These are phyloP conservation scores for Orgyia antiqua DNA, from an alignment of 2,888 invertebrate species.

Conservation along the genomic window DNA sequence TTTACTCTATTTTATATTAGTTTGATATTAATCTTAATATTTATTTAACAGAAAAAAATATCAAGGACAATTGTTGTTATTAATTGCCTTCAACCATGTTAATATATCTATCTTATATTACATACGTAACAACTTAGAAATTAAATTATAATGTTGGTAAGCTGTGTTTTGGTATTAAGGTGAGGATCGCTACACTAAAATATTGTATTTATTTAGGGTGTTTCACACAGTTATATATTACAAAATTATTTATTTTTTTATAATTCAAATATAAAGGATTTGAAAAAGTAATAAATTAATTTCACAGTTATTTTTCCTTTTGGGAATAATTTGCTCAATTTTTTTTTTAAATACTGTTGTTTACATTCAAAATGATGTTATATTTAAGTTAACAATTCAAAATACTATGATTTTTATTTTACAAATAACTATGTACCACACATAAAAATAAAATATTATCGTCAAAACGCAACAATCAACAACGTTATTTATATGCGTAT, in stretches of 20 bases:
- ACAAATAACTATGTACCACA: slow-evolving; percentile 27
- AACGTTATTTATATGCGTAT: slow-evolving; percentile 28
- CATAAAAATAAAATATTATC: slow-evolving; percentile 45
- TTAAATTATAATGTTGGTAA: slow-evolving; percentile 74
- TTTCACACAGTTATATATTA: slow-evolving; percentile 15
- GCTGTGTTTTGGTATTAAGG: slow-evolving; percentile 77
- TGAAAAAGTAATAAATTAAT: slow-evolving; percentile 13
- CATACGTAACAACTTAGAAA: slow-evolving; percentile 71
- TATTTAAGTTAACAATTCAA: slow-evolving; percentile 34
- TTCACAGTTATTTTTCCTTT: slow-evolving; percentile 10
- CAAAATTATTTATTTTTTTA: too few species aligned
- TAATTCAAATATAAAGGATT: too few species aligned
- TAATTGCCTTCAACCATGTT: slow-evolving; percentile 60
- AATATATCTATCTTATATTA: slow-evolving; percentile 63
- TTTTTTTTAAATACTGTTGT: slow-evolving; percentile 29
- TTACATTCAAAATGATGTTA: slow-evolving; percentile 24
- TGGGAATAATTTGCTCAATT: slow-evolving; percentile 17
- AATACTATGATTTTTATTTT: slow-evolving; percentile 27
- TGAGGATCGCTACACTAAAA: slow-evolving; percentile 70
- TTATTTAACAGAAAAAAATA: slow-evolving; percentile 60
- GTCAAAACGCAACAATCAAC: slow-evolving; percentile 54
- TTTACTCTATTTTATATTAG: slow-evolving; percentile 49
- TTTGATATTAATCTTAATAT: slow-evolving; percentile 43
- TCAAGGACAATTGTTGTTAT: slow-evolving; percentile 61
- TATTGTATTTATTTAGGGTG: slow-evolving; percentile 19